Conservation (phyloP, 2,113 vertebrate species). For the Felis chaus region DNA sequence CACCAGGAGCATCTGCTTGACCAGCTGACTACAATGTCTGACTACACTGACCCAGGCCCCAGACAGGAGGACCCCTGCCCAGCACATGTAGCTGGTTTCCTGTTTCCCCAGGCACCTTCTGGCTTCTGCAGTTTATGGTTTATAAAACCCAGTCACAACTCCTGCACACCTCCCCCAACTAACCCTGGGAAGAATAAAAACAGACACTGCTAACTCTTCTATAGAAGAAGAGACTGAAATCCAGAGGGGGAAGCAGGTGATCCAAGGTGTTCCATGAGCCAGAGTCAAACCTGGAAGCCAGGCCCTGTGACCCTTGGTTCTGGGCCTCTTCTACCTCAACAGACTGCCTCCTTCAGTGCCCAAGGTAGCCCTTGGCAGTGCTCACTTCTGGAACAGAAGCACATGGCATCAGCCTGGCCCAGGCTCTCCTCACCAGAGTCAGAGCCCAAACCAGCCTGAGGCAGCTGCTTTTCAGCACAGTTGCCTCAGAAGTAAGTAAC, state of each 20-base stretch:
- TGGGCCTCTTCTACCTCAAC: neutral
- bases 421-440: neutral
- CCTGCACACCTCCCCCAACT: neutral
- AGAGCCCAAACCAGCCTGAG: neutral
- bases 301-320: neutral
- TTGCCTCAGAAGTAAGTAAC: neutral
- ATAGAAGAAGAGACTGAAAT: neutral
- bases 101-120: neutral
- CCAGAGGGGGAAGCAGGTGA: neutral
- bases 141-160: neutral
- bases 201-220: neutral
- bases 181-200: neutral
- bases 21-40: neutral
- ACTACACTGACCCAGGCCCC: neutral
- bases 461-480: neutral
- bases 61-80: neutral
- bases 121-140: neutral
- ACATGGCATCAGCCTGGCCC: fast-evolving
- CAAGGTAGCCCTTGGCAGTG: neutral
- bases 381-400: neutral
- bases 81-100: neutral
- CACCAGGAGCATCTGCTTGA: neutral
- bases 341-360: neutral
- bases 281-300: neutral
- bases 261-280: too few relatives aligned